A percentile compares a stretch with the other conserved stretches of the same genome.
Conservation (phyloP, 2,113 vertebrate genomes). For the Takifugu bimaculatus region DNA sequence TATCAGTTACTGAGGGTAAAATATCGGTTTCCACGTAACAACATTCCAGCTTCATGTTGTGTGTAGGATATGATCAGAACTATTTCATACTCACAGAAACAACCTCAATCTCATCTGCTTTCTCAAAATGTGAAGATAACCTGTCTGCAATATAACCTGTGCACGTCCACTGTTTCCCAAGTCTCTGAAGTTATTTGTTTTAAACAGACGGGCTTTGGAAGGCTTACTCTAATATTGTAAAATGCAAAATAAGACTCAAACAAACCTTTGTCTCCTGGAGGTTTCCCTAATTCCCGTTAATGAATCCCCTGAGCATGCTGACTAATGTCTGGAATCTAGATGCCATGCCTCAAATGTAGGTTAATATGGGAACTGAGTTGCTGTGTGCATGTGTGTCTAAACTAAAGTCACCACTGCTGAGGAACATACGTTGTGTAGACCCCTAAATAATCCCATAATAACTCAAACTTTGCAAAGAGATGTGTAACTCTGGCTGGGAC, state of each 20-base stretch:
- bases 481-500: not conserved
- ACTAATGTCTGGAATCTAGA: constrained; percentile 70
- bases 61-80: too few species aligned
- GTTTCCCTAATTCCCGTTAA: constrained; percentile 58
- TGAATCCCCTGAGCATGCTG: constrained; percentile 73
- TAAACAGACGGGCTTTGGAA: not conserved
- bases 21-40: too few species aligned
- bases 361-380: constrained; percentile 55
- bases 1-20: too few species aligned
- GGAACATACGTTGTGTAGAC: constrained; percentile 10
- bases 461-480: constrained; percentile 29
- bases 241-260: constrained; percentile 12
- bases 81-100: too few species aligned
- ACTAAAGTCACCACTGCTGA: constrained; percentile 15
- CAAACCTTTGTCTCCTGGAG: constrained; percentile 46
- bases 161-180: too few species aligned
- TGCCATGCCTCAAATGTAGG: constrained; percentile 73
- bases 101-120: too few species aligned
- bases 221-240: constrained; percentile 10
- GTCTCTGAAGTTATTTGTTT: too few species aligned
- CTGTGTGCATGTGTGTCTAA: constrained; percentile 36
- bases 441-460: constrained; percentile 30
- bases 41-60: too few species aligned
- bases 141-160: too few species aligned
- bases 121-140: too few species aligned